These are phyloP conservation scores for Hirundichthys speculiger DNA, from an alignment of 2,113 vertebrate species.

Conservation along the genomic window DNA sequence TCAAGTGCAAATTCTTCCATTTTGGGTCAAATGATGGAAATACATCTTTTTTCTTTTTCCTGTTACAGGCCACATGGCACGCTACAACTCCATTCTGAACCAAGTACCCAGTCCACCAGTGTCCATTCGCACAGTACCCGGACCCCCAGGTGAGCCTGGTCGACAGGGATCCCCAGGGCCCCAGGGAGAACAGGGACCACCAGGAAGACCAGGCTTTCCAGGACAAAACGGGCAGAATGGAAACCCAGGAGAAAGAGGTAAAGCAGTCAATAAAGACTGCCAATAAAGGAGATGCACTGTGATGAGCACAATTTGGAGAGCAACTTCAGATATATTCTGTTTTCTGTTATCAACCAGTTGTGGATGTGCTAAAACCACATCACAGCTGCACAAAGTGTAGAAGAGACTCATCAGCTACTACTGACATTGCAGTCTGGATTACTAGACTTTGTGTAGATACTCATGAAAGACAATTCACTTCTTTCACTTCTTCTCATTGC, in stretches of 20 bases:
- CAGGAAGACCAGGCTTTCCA: conserved; percentile 92
- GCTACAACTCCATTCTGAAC: conserved; percentile 92
- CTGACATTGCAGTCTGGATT: too few relatives aligned
- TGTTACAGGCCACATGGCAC: conserved; percentile 90
- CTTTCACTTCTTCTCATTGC: too few relatives aligned
- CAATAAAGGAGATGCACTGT: not conserved
- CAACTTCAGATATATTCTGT: too few relatives aligned
- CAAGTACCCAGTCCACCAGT: conserved; percentile 89
- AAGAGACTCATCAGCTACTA: too few relatives aligned
- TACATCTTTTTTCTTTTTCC: not conserved
- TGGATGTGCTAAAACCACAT: too few relatives aligned
- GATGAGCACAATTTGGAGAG: too few relatives aligned
- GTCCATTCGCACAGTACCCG: conserved; percentile 86
- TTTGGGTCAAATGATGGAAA: not conserved
- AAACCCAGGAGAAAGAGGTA: conserved; percentile 84
- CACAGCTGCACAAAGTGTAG: too few relatives aligned
- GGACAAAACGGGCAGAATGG: conserved; percentile 91
- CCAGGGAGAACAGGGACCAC: conserved; percentile 92
- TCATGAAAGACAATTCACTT: too few relatives aligned
- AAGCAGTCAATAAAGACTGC: not conserved
- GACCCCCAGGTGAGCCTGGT: conserved; percentile 93
- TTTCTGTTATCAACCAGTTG: too few relatives aligned
- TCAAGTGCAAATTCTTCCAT: too few relatives aligned
- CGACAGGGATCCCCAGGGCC: conserved; percentile 86
- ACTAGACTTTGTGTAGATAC: too few relatives aligned